Base-by-base conservation (phyloP, 2,888 invertebrate genomes). In the Metacarcinus magister region DNA sequence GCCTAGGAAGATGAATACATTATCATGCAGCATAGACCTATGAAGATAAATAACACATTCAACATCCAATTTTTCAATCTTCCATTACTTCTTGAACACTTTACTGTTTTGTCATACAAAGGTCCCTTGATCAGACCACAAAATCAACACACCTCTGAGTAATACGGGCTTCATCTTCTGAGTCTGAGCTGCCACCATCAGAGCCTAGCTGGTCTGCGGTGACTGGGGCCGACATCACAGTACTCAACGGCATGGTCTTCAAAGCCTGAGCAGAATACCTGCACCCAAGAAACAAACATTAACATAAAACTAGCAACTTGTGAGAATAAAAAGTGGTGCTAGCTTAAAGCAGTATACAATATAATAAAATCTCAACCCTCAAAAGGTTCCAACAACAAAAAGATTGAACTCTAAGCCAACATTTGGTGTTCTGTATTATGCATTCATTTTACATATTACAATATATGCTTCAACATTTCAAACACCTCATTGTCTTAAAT, bases 171-270 rank as follows among this genome's bases (percentile, higher is more conserved):
- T 96, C 96, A 28, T 96, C 96, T 54, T 97, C 97, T n/a, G 97
- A 97, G 87, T 97, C 97, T 19, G 97, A 97, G 87, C 97, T 93
- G 16, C 93, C 94, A 23, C 92, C 96, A 93, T 94, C 94, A 32
- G 94, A 94, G 32, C 96, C 96, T 44, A 96, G 43, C 0, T 60
- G 32, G 32, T 96, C 96, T 54, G 32, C 90, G 1, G 48, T 54
- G 19, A 94, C 91, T 44, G 98, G 98, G 67, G 98, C 98, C 97
- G 98, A 98, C 96, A 99, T 97, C 96, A 99, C 98, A 13, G 99
- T 99, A 97, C 99, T 99, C 94, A 99, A 97, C 0, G 99, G 99
- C 98, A 99, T 98, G 97, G 99, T 99, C 97, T 99, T 98, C 96
- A 99, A 98, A 97, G 99, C 99, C 23, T 98, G 98, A 8, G 99